Base-by-base conservation (phyloP, 2,888 invertebrate species). In the Eumerus sabulonum region DNA sequence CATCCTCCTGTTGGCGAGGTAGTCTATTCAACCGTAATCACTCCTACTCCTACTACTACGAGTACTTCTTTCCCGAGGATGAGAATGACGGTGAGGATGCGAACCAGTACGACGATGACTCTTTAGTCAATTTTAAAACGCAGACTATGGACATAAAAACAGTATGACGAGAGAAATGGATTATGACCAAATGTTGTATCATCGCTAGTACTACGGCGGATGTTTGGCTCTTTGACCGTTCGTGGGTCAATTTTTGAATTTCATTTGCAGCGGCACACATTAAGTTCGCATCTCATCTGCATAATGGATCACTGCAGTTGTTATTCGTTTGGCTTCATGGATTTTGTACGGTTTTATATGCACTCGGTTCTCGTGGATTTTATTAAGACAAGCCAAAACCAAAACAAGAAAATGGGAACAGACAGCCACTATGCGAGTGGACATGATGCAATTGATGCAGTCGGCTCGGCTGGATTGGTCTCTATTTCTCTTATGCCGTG, bases 271-370 rank as follows among this genome's bases (percentile, higher is more conserved):
- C 68, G 68, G 56, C 66, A 71, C 60, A 76, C 77, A 82, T 76
- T 72, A 60, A 68, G 68, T 67, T 71, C 68, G 57, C 72, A 72
- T 81, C 81, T 83, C 82, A 83, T 82, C 82, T 82, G 72, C 81
- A 83, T 83, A 83, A 83, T 83, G 82, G 81, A 82, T 83, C 72
- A 76, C 81, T 83, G 83, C 83, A 82, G 83, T 83, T 68, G 83
- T 83, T 68, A 73, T 82, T 83, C 40, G 40, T n/a, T 27, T 40
- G 40, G 1, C 76, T 70, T 47, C 47, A 63, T 59, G 66, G 48
- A 44, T 53, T 59, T 53, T 77, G 70, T 40, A 36, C 17, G 60
- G 47, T 19, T 7, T 40, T 51, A 51, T 57, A 18, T 57, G 57
- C 51, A 63, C 64, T 64, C 16, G 50, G 35, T 74, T 27, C 27